Conservation (phyloP, 2,797 vertebrate genomes). For the Pseudochaenichthys georgianus region DNA sequence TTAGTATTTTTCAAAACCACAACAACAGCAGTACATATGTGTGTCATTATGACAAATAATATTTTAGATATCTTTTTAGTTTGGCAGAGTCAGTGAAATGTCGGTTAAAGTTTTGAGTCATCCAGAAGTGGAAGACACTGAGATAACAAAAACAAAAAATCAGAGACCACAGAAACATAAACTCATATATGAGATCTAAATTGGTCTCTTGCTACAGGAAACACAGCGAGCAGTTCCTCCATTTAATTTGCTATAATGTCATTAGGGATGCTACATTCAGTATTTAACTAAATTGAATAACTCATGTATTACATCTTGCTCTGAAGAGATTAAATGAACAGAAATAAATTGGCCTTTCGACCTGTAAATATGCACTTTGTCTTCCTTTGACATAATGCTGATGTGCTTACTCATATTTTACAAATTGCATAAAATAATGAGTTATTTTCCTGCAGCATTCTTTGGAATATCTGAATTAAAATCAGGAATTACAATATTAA, state of each 20-base stretch:
- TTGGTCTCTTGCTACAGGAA: slow-evolving; percentile 8
- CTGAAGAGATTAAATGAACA: slow-evolving; percentile 43
- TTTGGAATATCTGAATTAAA: slow-evolving; percentile 1
- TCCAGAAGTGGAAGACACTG: slow-evolving; percentile 11
- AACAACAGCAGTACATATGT: neutral
- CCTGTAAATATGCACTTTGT: slow-evolving; percentile 31
- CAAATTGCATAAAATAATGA: slow-evolving; percentile 17
- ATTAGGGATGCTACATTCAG: slow-evolving; percentile 36
- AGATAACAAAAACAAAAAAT: slow-evolving; percentile 9
- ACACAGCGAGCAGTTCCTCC: neutral
- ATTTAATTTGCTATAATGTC: slow-evolving; percentile 25
- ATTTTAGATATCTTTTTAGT: slow-evolving; percentile 1
- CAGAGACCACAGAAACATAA: slow-evolving; percentile 12
- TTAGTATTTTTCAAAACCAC: neutral
- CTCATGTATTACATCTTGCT: slow-evolving; percentile 26
- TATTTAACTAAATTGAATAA: slow-evolving; percentile 37
- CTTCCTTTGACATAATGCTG: slow-evolving; percentile 10
- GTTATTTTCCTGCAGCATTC: neutral
- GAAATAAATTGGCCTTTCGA: slow-evolving; percentile 42
- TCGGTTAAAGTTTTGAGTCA: slow-evolving; percentile 10
- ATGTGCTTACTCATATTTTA: slow-evolving; percentile 12
- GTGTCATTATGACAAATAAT: slow-evolving; percentile 17
- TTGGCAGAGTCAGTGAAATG: neutral
- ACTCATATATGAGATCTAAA: slow-evolving; percentile 1
- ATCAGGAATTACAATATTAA: slow-evolving; percentile 21